A percentile compares a stretch with the other conserved stretches of the same genome.
phyloP scores from a whole-genome alignment of 2,797 vertebrate species.

The Gallinago nigripennis region DNA sequence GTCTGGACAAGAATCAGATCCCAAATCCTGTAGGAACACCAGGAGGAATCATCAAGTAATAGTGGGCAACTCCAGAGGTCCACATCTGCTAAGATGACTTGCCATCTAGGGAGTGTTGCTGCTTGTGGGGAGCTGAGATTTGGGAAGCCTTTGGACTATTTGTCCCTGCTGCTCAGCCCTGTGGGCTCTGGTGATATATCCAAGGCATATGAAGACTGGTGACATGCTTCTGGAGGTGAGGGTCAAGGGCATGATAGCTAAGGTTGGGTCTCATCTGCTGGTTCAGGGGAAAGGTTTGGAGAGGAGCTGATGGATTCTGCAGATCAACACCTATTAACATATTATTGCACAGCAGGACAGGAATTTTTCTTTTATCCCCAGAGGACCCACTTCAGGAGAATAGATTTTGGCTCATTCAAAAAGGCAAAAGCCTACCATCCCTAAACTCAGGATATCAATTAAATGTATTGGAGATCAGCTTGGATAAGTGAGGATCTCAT shows the following conservation, averaged over 20 bases:
- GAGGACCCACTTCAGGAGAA: background rate
- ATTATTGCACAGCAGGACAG: background rate
- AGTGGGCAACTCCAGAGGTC: background rate
- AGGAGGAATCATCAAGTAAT: background rate
- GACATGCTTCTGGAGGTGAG: background rate
- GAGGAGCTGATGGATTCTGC: background rate
- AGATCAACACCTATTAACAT: accelerated
- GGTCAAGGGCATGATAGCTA: background rate
- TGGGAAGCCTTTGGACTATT: background rate
- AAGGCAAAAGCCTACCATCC: background rate
- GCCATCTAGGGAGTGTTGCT: background rate
- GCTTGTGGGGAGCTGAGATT: background rate
- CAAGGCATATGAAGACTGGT: background rate
- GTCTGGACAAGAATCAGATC: background rate
- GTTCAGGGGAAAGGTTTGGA: background rate
- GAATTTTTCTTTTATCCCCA: background rate
- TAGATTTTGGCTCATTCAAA: background rate
- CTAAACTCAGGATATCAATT: background rate
- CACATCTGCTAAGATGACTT: background rate
- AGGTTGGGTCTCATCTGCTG: background rate
- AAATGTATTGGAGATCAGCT: background rate
- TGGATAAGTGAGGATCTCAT: background rate
- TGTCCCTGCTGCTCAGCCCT: background rate
- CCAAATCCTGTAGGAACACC: background rate
- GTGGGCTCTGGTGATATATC: background rate